Base-by-base conservation (phyloP, 2,888 invertebrate genomes). In the Athalia rosae region DNA sequence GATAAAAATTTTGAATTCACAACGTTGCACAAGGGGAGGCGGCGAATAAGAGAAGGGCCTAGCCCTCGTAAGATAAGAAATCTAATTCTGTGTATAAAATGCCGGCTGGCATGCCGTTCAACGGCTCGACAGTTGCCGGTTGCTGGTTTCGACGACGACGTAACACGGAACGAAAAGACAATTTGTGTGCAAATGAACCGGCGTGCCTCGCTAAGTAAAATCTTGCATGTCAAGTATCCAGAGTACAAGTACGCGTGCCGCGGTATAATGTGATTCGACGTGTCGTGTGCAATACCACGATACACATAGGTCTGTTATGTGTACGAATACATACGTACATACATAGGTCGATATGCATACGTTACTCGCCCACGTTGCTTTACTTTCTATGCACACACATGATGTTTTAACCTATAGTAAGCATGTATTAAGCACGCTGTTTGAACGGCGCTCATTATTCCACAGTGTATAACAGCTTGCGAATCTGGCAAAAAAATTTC, bases 161-260 rank as follows among this genome's bases (percentile, higher is more conserved):
- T 13, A 71, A n/a, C 56, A 74, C 47, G 61, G 45, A 74, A 59
- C 74, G 74, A 62, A 62, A 74, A 74, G 81, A 81, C 83, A 81
- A 87, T 87, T 87, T 83, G 83, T 84, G 86, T 87, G 87, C 82
- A 85, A 87, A 87, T 85, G 85, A 87, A 85, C 82, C 82, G 48
- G 76, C 79, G 78, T 77, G 78, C 79, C 79, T 79, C 77, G 79
- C 78, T 83, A 83, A 86, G 85, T 86, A 85, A 87, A 85, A 87
- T 87, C 84, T 87, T 82, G 87, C 86, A 85, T 86, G 87, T 79
- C 81, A 79, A 79, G 74, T 61, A 53, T 62, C 50, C 61, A 48
- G 59, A 41, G 41, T 58, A 56, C 43, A 58, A 71, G 58, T 71
- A 13, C 74, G 74, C 61, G 74, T 74, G 74, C 62, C 74, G 48